These are phyloP conservation scores for Griposia aprilina DNA, from an alignment of 2,888 invertebrate genomes.

Conservation along the genomic window DNA sequence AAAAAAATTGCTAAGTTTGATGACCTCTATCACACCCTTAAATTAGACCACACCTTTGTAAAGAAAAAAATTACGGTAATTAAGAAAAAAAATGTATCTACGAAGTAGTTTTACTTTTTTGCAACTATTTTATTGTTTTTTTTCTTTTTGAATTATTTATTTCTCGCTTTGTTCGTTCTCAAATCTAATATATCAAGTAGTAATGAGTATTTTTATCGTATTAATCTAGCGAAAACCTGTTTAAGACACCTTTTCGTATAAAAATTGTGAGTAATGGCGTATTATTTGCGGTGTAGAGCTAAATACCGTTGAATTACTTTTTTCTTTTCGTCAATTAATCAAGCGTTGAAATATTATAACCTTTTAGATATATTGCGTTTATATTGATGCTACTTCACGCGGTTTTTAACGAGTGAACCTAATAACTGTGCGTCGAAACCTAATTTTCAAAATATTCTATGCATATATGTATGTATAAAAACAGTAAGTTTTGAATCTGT, in stretches of 20 bases:
- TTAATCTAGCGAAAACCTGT: slow-evolving; percentile 61
- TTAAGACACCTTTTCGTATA: slow-evolving; percentile 60
- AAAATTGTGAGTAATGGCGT: slow-evolving; percentile 57
- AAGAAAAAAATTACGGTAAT: slow-evolving; percentile 18
- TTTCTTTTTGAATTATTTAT: slow-evolving; percentile 59
- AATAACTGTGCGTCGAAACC: background rate
- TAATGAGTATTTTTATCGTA: slow-evolving; percentile 61
- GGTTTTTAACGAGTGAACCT: background rate
- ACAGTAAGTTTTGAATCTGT: too few species aligned
- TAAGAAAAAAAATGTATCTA: slow-evolving; percentile 15
- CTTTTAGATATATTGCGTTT: slow-evolving; percentile 30
- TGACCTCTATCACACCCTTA: background rate
- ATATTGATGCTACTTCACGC: background rate
- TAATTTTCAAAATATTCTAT: background rate
- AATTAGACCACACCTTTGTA: background rate
- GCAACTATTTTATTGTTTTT: background rate
- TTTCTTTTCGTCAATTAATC: slow-evolving; percentile 54
- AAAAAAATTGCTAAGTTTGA: background rate
- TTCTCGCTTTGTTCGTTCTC: slow-evolving; percentile 50
- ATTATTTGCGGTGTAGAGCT: slow-evolving; percentile 49
- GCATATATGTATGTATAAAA: too few species aligned
- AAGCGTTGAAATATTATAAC: slow-evolving; percentile 52
- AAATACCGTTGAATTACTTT: slow-evolving; percentile 47
- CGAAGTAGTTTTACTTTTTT: slow-evolving; percentile 8
- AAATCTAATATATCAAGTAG: slow-evolving; percentile 63